These are phyloP conservation scores for Euleptes europaea DNA, from an alignment of 2,113 vertebrate genomes.

Conservation along the genomic window DNA sequence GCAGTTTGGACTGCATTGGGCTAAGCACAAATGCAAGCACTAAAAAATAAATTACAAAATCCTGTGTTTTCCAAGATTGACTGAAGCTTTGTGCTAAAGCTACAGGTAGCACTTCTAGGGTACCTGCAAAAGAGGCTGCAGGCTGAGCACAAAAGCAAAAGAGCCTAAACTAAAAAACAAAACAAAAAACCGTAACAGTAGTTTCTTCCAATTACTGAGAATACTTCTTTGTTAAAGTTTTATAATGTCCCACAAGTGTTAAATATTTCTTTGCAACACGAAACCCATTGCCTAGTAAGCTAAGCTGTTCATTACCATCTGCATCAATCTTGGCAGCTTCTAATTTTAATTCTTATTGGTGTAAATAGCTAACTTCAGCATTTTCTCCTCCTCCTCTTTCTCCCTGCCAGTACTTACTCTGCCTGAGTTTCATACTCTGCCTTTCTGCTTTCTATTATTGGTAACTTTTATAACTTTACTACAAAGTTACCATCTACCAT, in stretches of 20 bases:
- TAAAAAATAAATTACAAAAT: neutral
- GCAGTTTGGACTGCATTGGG: neutral
- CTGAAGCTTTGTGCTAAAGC: neutral
- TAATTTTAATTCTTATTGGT: slow-evolving; percentile 32
- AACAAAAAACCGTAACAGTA: neutral
- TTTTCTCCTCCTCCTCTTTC: neutral
- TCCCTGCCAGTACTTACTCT: neutral
- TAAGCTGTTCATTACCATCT: slow-evolving; percentile 18
- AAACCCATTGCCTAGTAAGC: neutral
- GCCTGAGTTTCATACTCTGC: neutral
- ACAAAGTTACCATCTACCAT: neutral
- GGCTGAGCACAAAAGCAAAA: neutral
- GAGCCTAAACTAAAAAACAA: neutral
- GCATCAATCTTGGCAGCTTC: slow-evolving; percentile 20
- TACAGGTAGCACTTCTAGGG: neutral
- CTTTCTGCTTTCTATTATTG: neutral
- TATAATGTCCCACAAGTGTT: neutral
- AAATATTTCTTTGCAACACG: neutral
- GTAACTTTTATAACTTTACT: neutral
- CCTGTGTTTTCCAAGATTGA: neutral
- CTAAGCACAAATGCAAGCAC: neutral
- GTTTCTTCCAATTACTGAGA: neutral
- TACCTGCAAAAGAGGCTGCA: neutral
- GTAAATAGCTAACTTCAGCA: neutral
- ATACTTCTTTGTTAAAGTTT: neutral